Evolutionary conservation across 2,113 vertebrate species (phyloP).

Genomic region (Pterophyllum scalare): DNA sequence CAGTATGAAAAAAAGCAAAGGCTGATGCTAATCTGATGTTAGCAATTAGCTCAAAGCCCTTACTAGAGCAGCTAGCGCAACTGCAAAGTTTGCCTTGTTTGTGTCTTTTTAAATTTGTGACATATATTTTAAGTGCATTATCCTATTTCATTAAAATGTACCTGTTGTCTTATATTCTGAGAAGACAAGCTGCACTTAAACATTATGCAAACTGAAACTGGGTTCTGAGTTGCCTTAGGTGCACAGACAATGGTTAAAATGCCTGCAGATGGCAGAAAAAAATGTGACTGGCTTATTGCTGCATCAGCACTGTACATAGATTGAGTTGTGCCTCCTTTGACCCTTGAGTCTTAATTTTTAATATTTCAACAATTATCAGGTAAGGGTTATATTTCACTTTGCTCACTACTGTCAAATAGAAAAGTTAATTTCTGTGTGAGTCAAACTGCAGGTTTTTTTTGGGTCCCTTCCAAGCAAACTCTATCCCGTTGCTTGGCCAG

Average conservation of each 20-base stretch:
- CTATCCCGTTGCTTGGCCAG: conserved; percentile 61
- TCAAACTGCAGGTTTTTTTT: conserved; percentile 70
- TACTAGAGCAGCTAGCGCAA: neutral
- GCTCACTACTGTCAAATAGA: conserved; percentile 14
- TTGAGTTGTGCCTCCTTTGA: neutral
- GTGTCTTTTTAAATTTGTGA: neutral
- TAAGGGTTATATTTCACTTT: neutral
- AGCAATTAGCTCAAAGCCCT: neutral
- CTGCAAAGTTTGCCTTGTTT: neutral
- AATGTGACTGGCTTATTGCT: neutral
- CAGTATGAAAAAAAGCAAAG: neutral
- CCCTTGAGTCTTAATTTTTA: neutral
- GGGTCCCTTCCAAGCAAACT: conserved; percentile 70
- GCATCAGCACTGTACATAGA: neutral
- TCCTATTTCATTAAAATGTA: neutral
- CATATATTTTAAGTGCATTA: neutral
- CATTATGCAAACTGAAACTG: neutral
- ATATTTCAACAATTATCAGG: neutral
- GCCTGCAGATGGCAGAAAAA: neutral
- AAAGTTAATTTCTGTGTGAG: conserved; percentile 60
- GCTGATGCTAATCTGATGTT: neutral
- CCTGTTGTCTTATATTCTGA: neutral
- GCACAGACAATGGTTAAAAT: neutral
- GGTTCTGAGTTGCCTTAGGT: neutral
- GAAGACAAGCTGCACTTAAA: neutral